Evolutionary conservation across 2,113 vertebrate species (phyloP).

Genomic region (Holacanthus passer): DNA sequence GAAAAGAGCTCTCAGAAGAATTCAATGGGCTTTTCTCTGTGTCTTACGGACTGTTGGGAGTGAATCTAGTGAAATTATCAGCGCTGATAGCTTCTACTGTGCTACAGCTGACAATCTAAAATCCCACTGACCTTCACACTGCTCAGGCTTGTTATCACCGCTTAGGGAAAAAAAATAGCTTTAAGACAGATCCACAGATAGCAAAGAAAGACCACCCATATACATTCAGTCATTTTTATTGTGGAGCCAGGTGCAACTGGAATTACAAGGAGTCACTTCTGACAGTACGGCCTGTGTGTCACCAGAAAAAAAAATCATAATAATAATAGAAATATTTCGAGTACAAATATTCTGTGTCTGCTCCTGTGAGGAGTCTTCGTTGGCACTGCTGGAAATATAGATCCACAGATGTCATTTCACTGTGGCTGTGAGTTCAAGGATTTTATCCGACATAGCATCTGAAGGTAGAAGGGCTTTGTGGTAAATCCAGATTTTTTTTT

Average conservation of each 20-base stretch:
- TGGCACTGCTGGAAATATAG: constrained; percentile 21
- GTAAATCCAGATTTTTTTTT: constrained; percentile 35
- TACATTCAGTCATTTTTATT: neutral
- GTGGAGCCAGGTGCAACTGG: constrained; percentile 24
- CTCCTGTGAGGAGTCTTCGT: neutral
- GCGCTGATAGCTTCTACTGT: constrained; percentile 31
- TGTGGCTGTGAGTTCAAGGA: constrained; percentile 11
- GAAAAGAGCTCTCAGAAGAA: constrained; percentile 16
- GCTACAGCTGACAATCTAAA: constrained; percentile 48
- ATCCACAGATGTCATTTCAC: constrained; percentile 42
- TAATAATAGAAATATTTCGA: constrained; percentile 30
- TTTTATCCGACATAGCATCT: constrained; percentile 68
- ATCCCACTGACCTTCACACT: constrained; percentile 66
- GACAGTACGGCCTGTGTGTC: neutral
- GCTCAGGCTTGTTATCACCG: constrained; percentile 52
- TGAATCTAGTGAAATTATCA: constrained; percentile 59
- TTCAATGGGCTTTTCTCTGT: constrained; percentile 25
- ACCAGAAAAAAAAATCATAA: constrained; percentile 10
- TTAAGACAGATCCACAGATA: constrained; percentile 36
- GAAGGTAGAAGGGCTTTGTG: constrained; percentile 39
- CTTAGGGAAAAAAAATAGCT: constrained; percentile 9
- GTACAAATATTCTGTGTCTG: constrained; percentile 9
- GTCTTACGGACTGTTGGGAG: constrained; percentile 52
- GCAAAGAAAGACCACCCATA: constrained; percentile 5
- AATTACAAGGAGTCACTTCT: constrained; percentile 26